These are phyloP conservation scores for Penaeus vannamei DNA, from an alignment of 1,140 invertebrate genomes.

Conservation along the genomic window DNA sequence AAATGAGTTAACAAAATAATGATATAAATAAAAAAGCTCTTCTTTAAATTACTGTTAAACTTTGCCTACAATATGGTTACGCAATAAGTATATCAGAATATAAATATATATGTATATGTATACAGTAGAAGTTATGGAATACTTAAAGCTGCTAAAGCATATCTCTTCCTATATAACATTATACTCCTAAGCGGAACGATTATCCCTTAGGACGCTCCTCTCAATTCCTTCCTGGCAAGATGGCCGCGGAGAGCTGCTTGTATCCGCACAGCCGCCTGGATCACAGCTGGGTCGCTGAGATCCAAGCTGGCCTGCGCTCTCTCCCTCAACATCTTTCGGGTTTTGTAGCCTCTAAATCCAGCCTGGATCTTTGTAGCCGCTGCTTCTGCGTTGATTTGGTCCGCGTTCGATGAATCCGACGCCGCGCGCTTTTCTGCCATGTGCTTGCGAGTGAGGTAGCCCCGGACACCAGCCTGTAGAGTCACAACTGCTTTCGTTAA, in stretches of 20 bases:
- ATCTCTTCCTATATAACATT: background rate
- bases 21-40: too few species aligned
- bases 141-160: background rate
- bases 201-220: background rate
- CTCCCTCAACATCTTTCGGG: conserved; percentile 35
- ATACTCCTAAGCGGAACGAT: background rate
- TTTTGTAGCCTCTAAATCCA: conserved; percentile 18
- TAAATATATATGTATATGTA: conserved; percentile 30
- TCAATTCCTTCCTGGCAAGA: background rate
- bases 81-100: background rate
- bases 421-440: background rate
- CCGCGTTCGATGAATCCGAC: background rate
- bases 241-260: background rate
- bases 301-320: background rate
- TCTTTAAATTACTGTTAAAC: too few species aligned
- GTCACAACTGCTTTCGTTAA: conserved; percentile 30
- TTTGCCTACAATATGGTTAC: too few species aligned
- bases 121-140: background rate
- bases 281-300: background rate
- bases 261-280: conserved; percentile 5
- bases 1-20: too few species aligned
- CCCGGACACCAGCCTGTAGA: conserved; percentile 37
- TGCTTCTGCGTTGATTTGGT: background rate
- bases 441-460: conserved; percentile 24
- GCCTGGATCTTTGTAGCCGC: conserved; percentile 35